phyloP scores from a whole-genome alignment of 2,797 vertebrate species.

The Sebastolobus alascanus region DNA sequence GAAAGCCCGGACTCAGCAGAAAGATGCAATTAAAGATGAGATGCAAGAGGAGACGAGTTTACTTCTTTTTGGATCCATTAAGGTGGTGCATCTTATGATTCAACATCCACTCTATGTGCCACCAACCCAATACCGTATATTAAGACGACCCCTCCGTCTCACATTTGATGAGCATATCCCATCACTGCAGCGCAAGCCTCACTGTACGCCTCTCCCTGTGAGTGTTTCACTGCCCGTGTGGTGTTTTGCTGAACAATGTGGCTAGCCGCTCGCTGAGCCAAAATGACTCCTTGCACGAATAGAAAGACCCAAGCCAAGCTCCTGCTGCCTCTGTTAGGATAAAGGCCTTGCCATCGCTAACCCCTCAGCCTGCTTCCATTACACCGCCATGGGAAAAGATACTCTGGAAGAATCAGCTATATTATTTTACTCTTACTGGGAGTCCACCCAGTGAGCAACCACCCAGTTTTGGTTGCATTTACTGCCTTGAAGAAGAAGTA shows the following conservation, averaged over 20 bases:
- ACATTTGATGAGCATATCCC: slow-evolving; percentile 10
- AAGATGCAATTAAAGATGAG: neutral
- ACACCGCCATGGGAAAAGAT: slow-evolving; percentile 51
- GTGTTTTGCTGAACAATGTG: slow-evolving; percentile 41
- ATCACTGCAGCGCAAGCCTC: slow-evolving; percentile 5
- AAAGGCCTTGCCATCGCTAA: slow-evolving; percentile 29
- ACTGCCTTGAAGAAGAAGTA: slow-evolving; percentile 22
- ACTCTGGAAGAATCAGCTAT: slow-evolving; percentile 16
- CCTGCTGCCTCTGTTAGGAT: slow-evolving; percentile 12
- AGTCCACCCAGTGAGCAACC: slow-evolving; percentile 23
- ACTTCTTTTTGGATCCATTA: slow-evolving; percentile 2
- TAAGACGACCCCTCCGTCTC: slow-evolving; percentile 2
- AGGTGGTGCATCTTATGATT: neutral
- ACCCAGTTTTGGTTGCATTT: slow-evolving; percentile 24
- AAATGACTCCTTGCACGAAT: slow-evolving; percentile 48
- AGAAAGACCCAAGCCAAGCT: slow-evolving; percentile 46
- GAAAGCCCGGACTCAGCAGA: slow-evolving; percentile 26
- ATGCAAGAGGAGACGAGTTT: neutral
- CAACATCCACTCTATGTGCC: neutral
- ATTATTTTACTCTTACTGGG: slow-evolving; percentile 36
- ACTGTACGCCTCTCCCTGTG: neutral
- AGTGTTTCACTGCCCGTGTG: slow-evolving; percentile 30
- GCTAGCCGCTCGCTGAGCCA: slow-evolving; percentile 6
- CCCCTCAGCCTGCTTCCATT: slow-evolving; percentile 48
- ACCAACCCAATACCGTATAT: neutral